Percentiles rank a stretch among this genome's conserved stretches.
These are phyloP conservation scores for Orientallactaga bullata DNA, from an alignment of 2,113 vertebrate genomes.

Conservation along the genomic window DNA sequence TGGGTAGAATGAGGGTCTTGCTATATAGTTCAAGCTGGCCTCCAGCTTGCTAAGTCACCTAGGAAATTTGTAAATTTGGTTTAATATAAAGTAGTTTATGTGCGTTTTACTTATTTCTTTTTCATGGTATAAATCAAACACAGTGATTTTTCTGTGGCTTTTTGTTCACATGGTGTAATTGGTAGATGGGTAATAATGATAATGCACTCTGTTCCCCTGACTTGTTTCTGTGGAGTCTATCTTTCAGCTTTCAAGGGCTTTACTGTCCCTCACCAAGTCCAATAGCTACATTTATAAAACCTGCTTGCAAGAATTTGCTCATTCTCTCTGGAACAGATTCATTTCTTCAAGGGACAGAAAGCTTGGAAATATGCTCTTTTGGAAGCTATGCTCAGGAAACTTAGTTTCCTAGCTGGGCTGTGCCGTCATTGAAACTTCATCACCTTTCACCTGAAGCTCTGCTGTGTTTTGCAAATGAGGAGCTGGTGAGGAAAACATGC, in stretches of 20 bases:
- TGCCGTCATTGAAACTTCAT: slow-evolving; percentile 54
- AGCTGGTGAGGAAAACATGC: slow-evolving; percentile 62
- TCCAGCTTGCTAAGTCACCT: background rate
- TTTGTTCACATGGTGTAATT: background rate
- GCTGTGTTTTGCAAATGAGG: slow-evolving; percentile 77
- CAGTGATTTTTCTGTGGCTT: background rate
- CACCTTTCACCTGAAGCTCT: slow-evolving; percentile 76
- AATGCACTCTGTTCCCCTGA: background rate
- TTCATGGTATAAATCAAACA: background rate
- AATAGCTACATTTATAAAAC: background rate
- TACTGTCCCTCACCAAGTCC: background rate
- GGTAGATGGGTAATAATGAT: background rate
- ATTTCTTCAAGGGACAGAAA: slow-evolving; percentile 49
- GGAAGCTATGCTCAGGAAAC: slow-evolving; percentile 62
- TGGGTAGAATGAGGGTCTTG: background rate
- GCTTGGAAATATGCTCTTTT: slow-evolving; percentile 38
- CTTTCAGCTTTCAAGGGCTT: background rate
- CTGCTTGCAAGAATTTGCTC: background rate
- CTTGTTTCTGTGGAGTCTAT: background rate
- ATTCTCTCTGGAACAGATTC: background rate
- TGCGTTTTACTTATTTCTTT: background rate
- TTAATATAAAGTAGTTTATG: background rate
- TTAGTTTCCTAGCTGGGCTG: slow-evolving; percentile 66
- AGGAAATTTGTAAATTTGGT: background rate
- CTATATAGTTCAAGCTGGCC: background rate